Conservation (phyloP, 2,888 invertebrate species). For the Nymphalis urticae region DNA sequence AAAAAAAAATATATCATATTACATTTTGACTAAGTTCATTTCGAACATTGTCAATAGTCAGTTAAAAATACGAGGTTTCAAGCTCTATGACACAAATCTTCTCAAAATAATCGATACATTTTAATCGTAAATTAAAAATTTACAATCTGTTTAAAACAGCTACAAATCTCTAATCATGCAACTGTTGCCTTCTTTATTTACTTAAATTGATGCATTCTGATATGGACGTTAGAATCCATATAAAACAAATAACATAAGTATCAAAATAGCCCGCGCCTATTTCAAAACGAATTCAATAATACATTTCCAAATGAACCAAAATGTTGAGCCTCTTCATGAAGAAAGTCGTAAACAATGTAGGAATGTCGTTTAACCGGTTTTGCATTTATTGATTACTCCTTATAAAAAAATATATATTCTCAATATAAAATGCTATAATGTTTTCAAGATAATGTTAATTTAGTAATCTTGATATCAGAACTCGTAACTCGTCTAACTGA, state of each 20-base stretch:
- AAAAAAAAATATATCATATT: no score
- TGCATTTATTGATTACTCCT: constrained; percentile 40
- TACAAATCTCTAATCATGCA: no score
- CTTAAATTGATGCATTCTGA: background rate
- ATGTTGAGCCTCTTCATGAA: constrained; percentile 31
- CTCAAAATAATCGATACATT: no score
- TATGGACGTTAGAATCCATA: background rate
- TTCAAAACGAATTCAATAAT: constrained; percentile 17
- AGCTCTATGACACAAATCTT: no score
- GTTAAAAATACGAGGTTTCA: no score
- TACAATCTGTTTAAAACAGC: no score
- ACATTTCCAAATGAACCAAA: constrained; percentile 22
- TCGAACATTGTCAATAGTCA: no score
- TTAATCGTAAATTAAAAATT: constrained; percentile 1
- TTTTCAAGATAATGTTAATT: constrained; percentile 8
- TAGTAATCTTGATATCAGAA: constrained; percentile 6
- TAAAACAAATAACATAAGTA: background rate
- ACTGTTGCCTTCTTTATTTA: no score
- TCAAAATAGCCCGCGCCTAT: background rate
- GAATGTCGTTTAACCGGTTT: constrained; percentile 46
- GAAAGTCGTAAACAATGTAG: constrained; percentile 37
- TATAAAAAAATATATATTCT: constrained; percentile 29
- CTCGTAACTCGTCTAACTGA: background rate
- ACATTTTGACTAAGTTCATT: no score
- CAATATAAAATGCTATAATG: constrained; percentile 1